Evolutionary conservation across 2,113 vertebrate species (phyloP).

Genomic region (Dasyurus viverrinus): DNA sequence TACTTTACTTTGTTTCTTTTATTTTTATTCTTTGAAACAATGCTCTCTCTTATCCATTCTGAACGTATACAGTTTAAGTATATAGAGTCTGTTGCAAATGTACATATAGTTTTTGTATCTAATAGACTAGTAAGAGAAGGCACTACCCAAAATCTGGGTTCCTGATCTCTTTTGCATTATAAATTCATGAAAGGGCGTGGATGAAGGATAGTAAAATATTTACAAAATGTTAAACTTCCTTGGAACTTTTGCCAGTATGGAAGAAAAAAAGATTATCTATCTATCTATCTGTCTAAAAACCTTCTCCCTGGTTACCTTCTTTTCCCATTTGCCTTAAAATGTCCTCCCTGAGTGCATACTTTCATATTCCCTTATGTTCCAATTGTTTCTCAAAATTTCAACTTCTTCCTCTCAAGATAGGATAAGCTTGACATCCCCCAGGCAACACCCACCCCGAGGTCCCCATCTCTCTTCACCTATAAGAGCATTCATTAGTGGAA

Average conservation of each 20-base stretch:
- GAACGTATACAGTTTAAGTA: conserved; percentile 86
- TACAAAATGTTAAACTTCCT: conserved; percentile 88
- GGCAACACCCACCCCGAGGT: neutral
- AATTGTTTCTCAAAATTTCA: neutral
- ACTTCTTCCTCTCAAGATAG: neutral
- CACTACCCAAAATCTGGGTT: conserved; percentile 82
- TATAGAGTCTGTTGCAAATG: conserved; percentile 87
- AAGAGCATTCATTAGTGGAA: neutral
- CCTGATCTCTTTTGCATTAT: conserved; percentile 87
- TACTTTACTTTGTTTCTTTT: conserved; percentile 82
- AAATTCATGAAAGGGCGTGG: conserved; percentile 83
- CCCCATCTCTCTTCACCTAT: neutral
- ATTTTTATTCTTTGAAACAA: conserved; percentile 80
- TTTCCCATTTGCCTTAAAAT: neutral
- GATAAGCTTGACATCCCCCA: neutral
- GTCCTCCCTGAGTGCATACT: neutral
- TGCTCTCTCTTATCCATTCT: conserved; percentile 74
- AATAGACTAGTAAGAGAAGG: conserved; percentile 85
- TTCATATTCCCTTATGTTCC: neutral
- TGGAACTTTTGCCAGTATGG: conserved; percentile 87
- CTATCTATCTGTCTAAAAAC: neutral
- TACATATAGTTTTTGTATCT: conserved; percentile 90
- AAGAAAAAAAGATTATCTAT: conserved; percentile 79
- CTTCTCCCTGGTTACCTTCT: neutral
- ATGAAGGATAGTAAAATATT: conserved; percentile 89